Conservation (phyloP, 2,113 vertebrate genomes). For the Acanthochromis polyacanthus region DNA sequence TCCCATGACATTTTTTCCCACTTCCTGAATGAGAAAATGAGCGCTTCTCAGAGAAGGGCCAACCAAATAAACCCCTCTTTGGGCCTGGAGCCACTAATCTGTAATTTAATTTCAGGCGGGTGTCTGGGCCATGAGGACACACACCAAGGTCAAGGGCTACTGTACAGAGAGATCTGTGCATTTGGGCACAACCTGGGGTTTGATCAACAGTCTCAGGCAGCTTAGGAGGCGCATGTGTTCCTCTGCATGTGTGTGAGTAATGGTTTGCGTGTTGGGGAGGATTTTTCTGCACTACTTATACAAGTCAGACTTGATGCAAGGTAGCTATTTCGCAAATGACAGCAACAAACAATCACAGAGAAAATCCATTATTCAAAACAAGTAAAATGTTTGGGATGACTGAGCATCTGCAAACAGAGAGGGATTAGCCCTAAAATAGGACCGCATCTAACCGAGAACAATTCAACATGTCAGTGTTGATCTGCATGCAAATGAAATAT, state of each 20-base stretch:
- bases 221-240: constrained; percentile 49
- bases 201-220: constrained; percentile 74
- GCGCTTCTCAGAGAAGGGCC: constrained; percentile 57
- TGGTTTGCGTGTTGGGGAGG: constrained; percentile 8
- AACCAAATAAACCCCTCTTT: constrained; percentile 79
- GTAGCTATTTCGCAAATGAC: constrained; percentile 66
- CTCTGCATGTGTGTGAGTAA: background rate
- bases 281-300: constrained; percentile 41
- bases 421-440: constrained; percentile 74
- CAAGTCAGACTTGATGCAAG: constrained; percentile 61
- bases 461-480: constrained; percentile 70
- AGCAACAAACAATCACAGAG: constrained; percentile 70
- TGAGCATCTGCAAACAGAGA: constrained; percentile 74
- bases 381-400: constrained; percentile 76
- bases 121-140: constrained; percentile 75
- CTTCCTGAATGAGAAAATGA: constrained; percentile 62
- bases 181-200: constrained; percentile 71
- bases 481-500: constrained; percentile 79
- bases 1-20: constrained; percentile 60
- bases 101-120: constrained; percentile 82
- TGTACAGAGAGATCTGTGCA: constrained; percentile 68
- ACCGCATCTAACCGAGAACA: constrained; percentile 65
- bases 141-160: constrained; percentile 80
- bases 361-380: constrained; percentile 81
- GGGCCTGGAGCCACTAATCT: constrained; percentile 78